phyloP scores from a whole-genome alignment of 2,797 vertebrate genomes.

The Buphagus erythrorhynchus region DNA sequence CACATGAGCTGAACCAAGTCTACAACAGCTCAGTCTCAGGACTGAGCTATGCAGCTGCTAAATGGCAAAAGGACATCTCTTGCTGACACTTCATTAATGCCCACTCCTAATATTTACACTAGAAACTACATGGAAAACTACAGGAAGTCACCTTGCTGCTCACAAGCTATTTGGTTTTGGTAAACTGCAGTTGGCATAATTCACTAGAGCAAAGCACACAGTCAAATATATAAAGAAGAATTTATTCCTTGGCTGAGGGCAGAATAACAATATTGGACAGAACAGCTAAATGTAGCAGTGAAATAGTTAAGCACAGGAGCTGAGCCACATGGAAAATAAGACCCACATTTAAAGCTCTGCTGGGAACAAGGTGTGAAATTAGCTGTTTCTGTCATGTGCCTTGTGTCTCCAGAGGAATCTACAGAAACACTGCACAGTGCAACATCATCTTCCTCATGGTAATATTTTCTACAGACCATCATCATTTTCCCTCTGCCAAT shows the following conservation, averaged over 20 bases:
- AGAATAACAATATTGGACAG: not conserved
- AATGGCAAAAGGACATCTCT: not conserved
- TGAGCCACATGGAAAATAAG: not conserved
- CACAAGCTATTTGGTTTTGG: not conserved
- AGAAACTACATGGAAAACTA: slow-evolving; percentile 25
- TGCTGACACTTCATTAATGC: not conserved
- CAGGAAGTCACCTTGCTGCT: slow-evolving; percentile 27
- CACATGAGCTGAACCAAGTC: not conserved
- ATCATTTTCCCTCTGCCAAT: not conserved
- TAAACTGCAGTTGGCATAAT: slow-evolving; percentile 43
- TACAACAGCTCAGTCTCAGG: not conserved
- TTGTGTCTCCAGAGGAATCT: not conserved
- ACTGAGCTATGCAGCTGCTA: not conserved
- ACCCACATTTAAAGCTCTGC: not conserved
- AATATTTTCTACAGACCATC: not conserved
- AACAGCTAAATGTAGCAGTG: not conserved
- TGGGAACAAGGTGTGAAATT: not conserved
- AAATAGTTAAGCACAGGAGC: not conserved
- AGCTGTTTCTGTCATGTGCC: not conserved
- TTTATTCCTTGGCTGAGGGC: not conserved
- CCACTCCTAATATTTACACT: not conserved
- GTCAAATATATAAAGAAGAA: not conserved
- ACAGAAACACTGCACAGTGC: not conserved
- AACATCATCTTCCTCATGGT: not conserved
- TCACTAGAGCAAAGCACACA: slow-evolving; percentile 26